Evolutionary conservation across 2,113 vertebrate species (phyloP).

Genomic region (Rhabdornis inornatus): DNA sequence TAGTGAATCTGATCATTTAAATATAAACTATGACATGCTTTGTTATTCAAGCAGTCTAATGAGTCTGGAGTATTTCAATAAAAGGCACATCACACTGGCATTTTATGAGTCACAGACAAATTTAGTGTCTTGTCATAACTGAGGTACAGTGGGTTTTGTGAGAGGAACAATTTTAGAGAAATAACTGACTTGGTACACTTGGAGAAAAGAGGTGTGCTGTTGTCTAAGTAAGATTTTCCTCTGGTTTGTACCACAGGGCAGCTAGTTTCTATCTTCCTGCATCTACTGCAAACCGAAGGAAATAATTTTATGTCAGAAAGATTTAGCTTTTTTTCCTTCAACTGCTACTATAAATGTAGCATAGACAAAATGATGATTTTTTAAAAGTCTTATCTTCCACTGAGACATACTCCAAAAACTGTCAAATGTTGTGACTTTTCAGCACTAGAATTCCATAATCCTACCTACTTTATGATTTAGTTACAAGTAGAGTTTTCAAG

Average conservation of each 20-base stretch:
- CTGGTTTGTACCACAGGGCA: background rate
- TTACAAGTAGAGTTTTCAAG: background rate
- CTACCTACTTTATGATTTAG: background rate
- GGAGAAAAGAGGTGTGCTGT: background rate
- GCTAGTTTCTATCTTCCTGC: background rate
- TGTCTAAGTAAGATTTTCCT: background rate
- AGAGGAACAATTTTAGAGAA: background rate
- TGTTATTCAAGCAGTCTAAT: slow-evolving; percentile 41
- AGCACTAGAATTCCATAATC: background rate
- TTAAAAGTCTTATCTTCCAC: background rate
- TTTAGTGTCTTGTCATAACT: background rate
- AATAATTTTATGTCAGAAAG: background rate
- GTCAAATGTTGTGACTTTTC: background rate
- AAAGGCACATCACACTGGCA: background rate
- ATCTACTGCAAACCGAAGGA: background rate
- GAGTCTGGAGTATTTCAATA: slow-evolving; percentile 33
- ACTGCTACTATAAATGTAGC: background rate
- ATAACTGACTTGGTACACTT: background rate
- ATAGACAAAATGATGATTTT: background rate
- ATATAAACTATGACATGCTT: slow-evolving; percentile 8
- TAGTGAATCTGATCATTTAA: background rate
- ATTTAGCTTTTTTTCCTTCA: background rate
- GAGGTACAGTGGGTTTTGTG: background rate
- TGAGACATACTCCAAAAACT: background rate
- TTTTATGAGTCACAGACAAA: slow-evolving; percentile 33